Percentiles rank a stretch among this genome's conserved stretches.
Conservation (phyloP, 1,140 invertebrate species). For the Musca vetustissima region DNA sequence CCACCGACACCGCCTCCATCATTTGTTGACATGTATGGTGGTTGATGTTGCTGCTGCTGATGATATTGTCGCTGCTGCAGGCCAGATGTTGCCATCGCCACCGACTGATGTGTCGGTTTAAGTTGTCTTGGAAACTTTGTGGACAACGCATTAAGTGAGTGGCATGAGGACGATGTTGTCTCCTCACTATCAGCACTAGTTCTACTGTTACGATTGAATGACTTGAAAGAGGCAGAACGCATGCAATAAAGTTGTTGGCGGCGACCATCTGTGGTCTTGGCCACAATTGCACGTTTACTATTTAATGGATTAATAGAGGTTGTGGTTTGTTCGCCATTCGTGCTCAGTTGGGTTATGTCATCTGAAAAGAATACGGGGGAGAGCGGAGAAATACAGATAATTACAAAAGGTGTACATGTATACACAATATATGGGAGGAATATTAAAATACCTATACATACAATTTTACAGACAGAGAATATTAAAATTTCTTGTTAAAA, state of each 20-base stretch:
- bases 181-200: background rate
- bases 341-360: too few relatives aligned
- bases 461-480: too few relatives aligned
- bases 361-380: too few relatives aligned
- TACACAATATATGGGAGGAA: too few relatives aligned
- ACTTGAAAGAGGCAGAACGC: conserved; percentile 37
- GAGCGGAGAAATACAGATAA: too few relatives aligned
- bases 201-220: conserved; percentile 25
- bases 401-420: too few relatives aligned
- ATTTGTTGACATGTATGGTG: conserved; percentile 18
- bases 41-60: conserved; percentile 35
- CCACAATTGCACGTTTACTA: background rate
- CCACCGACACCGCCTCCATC: conserved; percentile 25
- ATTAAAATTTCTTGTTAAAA: too few relatives aligned
- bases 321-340: background rate
- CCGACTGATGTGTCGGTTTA: conserved; percentile 29
- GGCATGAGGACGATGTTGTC: conserved; percentile 29
- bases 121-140: background rate
- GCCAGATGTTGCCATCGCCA: conserved; percentile 32
- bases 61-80: conserved; percentile 28
- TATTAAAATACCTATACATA: too few relatives aligned
- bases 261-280: conserved; percentile 41
- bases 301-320: background rate
- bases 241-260: conserved; percentile 49
- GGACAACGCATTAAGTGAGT: conserved; percentile 2